These are phyloP conservation scores for Tringa solitaria DNA, from an alignment of 2,113 vertebrate genomes.

Conservation along the genomic window DNA sequence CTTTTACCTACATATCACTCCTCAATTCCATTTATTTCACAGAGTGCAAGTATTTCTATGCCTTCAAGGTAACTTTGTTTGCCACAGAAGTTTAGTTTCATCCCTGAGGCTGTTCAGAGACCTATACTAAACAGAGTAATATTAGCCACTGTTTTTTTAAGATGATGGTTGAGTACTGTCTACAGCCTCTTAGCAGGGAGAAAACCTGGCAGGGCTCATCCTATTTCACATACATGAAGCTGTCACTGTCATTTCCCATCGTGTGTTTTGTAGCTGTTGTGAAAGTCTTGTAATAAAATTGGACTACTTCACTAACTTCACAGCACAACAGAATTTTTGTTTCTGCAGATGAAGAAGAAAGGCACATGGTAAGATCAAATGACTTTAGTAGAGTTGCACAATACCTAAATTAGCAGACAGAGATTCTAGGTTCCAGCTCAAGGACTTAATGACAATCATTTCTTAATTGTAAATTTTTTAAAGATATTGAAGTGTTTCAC, in stretches of 20 bases:
- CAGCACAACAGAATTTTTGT: neutral
- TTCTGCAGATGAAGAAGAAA: neutral
- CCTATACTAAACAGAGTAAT: neutral
- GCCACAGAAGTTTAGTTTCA: neutral
- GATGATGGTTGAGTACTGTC: neutral
- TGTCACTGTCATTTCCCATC: neutral
- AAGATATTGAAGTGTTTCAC: neutral
- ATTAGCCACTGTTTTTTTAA: neutral
- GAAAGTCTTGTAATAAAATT: neutral
- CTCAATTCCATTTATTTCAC: neutral
- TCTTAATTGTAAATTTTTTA: neutral
- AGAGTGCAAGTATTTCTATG: neutral
- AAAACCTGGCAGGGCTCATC: neutral
- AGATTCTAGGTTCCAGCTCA: neutral
- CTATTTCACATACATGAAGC: neutral
- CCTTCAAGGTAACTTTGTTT: neutral
- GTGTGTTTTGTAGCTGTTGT: neutral
- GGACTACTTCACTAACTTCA: neutral
- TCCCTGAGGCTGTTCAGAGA: neutral
- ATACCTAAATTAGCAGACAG: neutral
- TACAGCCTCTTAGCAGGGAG: neutral
- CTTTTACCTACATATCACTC: neutral
- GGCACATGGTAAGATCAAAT: neutral
- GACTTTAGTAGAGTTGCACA: accelerated
- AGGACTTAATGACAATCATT: neutral